Conservation (phyloP, 2,888 invertebrate genomes). For the Seira sanloemensis region DNA sequence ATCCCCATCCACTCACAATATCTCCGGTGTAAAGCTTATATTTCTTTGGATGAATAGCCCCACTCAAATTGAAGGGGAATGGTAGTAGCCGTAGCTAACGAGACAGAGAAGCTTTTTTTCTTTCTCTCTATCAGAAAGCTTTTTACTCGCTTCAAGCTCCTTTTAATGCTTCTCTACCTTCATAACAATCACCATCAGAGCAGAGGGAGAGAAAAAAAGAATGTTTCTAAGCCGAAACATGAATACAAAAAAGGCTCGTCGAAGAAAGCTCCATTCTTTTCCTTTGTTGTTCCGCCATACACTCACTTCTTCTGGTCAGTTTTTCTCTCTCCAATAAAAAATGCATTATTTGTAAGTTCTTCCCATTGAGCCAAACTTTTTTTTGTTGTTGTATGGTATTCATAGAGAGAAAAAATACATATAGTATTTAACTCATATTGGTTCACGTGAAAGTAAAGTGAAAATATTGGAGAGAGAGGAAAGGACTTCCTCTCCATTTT, state of each 20-base stretch:
- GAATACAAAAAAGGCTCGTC: neutral
- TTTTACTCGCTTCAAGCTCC: neutral
- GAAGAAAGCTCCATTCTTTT: no score
- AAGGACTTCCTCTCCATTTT: no score
- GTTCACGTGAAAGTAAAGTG: constrained; percentile 13
- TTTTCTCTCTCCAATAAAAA: neutral
- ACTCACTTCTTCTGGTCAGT: neutral
- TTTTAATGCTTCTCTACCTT: neutral
- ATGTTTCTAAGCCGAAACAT: neutral
- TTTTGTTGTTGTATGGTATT: constrained; percentile 28
- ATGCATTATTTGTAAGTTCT: neutral
- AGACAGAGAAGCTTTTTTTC: neutral
- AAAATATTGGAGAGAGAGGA: neutral
- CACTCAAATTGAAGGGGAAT: neutral
- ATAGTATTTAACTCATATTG: constrained; percentile 12
- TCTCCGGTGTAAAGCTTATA: neutral
- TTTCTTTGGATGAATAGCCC: neutral
- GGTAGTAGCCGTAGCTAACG: neutral
- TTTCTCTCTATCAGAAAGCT: neutral
- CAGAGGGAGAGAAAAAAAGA: neutral
- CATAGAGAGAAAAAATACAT: constrained; percentile 33
- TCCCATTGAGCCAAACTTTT: neutral
- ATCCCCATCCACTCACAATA: neutral
- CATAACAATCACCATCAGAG: neutral
- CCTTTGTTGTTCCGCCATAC: neutral